Conservation (phyloP, 2,797 vertebrate genomes). For the Sebastes oblongus region DNA sequence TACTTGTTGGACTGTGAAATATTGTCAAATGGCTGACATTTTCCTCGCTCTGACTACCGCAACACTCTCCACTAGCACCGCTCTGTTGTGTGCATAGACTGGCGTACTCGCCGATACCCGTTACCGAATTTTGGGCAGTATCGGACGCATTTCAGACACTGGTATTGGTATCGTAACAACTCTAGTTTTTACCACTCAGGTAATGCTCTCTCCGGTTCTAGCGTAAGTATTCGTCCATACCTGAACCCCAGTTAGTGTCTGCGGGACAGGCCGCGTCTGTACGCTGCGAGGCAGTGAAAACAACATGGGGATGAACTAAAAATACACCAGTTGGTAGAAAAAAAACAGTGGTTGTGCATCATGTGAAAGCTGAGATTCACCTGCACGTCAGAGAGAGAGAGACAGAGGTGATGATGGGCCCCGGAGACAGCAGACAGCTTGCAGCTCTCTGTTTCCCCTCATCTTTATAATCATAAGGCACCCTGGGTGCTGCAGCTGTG, state of each 20-base stretch:
- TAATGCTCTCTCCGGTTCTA: background rate
- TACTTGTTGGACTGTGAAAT: too few species aligned
- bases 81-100: too few species aligned
- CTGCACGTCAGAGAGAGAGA: conserved; percentile 7
- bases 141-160: too few species aligned
- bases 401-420: conserved; percentile 53
- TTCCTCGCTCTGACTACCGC: too few species aligned
- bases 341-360: background rate
- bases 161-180: too few species aligned
- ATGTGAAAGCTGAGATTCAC: background rate
- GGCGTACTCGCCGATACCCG: too few species aligned
- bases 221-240: background rate
- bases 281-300: background rate
- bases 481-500: conserved; percentile 68
- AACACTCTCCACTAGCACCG: too few species aligned
- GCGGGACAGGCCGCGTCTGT: background rate
- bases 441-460: conserved; percentile 71
- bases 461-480: conserved; percentile 80
- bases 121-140: too few species aligned
- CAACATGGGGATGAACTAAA: background rate
- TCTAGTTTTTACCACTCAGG: background rate
- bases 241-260: background rate
- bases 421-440: conserved; percentile 68
- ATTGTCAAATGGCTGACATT: too few species aligned
- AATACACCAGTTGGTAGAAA: background rate